Evolutionary conservation across 1,140 invertebrate genomes (phyloP), one percentile per base, ranked within the genome.

Genomic region (Paralvinella palmiformis): DNA sequence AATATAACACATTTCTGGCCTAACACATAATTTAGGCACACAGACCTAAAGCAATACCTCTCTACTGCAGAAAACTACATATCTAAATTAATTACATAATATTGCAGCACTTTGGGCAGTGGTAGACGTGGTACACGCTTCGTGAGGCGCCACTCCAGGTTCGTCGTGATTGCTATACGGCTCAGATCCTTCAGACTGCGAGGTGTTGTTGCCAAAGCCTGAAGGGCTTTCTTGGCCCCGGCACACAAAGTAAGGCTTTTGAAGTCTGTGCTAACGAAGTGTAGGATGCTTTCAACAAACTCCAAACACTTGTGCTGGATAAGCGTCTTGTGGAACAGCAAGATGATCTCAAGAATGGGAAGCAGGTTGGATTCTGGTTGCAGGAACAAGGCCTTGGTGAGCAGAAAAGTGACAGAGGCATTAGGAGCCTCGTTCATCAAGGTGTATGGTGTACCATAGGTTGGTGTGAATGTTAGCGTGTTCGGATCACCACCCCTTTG

Each of bases 401-500:
- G 10, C 20, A 63, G 29, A 15, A 63, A 33, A 7, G 24, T 27
- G 2, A 63, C 3, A 2, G 61, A 53, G 5, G 52, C 61, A 1
- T 63, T 22, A 2, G 52, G 48, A 5, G 37, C 48, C 3, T 20
- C 31, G 15, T 22, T 17, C 1, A 27, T 4, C 15, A 63, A 1
- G 17, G 17, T 55, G 20, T 7, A 31, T 7, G 29, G 13, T 6
- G 52, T 35, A 3, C 35, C 61, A 22, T 63, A 56, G 22, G 24
- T 59, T n/a, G 52, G 35, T 5, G 31, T 53, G 22, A 63, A 56
- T 13, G 22, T 35, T 4, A 57, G 24, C 45, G 24, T 20, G 31
- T 64, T 64, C 5, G 55, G 37, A 56, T 65, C 44, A 22, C 53
- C 53, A 10, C 63, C 63, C n/a, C 57, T 24, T 41, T 65, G 63